A percentile compares a stretch with the other conserved stretches of the same genome.
phyloP scores from a whole-genome alignment of 2,888 invertebrate genomes.

The Phlogophora meticulosa region DNA sequence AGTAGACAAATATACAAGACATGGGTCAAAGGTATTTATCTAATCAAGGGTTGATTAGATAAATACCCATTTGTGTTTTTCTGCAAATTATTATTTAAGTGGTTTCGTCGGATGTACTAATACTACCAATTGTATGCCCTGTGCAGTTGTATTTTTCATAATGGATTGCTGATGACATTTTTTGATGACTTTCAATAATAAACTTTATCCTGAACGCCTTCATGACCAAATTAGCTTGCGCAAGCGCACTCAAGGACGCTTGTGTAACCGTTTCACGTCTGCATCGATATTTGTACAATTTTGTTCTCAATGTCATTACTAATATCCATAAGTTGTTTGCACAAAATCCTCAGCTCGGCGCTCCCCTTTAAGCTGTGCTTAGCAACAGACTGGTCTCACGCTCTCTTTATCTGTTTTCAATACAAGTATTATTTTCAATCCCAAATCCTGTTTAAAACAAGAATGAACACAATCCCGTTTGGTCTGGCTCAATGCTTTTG shows the following conservation, averaged over 20 bases:
- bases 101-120: too few relatives aligned
- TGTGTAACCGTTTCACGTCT: not conserved
- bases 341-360: too few relatives aligned
- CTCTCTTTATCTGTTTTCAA: not conserved
- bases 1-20: too few relatives aligned
- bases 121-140: too few relatives aligned
- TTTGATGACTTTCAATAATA: not conserved
- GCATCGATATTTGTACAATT: too few relatives aligned
- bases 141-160: too few relatives aligned
- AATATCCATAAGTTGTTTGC: too few relatives aligned
- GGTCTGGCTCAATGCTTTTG: not conserved
- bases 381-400: not conserved
- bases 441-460: not conserved
- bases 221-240: not conserved
- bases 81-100: not conserved
- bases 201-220: not conserved
- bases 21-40: slow-evolving; percentile 4
- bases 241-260: too few relatives aligned
- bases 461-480: slow-evolving; percentile 14
- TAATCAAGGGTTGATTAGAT: too few relatives aligned
- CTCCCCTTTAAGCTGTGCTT: too few relatives aligned
- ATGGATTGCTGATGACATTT: not conserved
- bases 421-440: not conserved
- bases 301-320: not conserved
- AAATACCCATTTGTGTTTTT: not conserved